These are phyloP conservation scores for Pandemis cinnamomeana DNA, from an alignment of 2,888 invertebrate genomes.

Conservation along the genomic window DNA sequence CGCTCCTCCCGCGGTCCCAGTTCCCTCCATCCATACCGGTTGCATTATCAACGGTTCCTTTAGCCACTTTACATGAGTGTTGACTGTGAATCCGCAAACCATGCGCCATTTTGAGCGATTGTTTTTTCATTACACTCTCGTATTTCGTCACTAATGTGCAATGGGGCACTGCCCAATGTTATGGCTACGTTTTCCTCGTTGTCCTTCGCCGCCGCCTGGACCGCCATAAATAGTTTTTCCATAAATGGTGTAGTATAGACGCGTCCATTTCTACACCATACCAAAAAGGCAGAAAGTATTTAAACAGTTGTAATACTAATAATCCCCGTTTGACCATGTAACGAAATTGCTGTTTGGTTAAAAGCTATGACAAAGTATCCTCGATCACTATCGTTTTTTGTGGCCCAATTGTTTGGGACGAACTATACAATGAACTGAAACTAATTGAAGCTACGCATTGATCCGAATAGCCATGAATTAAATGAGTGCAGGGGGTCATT, in stretches of 20 bases:
- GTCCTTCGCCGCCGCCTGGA: too few relatives aligned
- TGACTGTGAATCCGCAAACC: neutral
- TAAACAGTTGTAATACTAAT: too few relatives aligned
- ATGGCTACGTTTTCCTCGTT: too few relatives aligned
- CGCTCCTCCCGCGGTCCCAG: neutral
- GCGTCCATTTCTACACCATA: too few relatives aligned
- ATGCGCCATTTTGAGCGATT: neutral
- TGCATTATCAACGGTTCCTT: conserved; percentile 25
- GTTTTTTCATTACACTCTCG: too few relatives aligned
- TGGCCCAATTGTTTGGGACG: neutral
- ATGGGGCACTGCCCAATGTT: too few relatives aligned
- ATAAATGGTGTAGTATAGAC: too few relatives aligned
- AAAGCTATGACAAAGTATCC: conserved; percentile 6
- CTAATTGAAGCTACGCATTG: conserved; percentile 26
- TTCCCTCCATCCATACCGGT: neutral
- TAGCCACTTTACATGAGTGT: neutral
- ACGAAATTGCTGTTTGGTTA: neutral
- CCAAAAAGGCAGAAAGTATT: too few relatives aligned
- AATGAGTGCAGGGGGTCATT: conserved; percentile 25
- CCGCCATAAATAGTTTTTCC: too few relatives aligned
- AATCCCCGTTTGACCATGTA: too few relatives aligned
- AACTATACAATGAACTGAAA: neutral
- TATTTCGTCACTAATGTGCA: too few relatives aligned
- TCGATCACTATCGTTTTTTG: neutral
- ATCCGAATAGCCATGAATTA: conserved; percentile 26